Conservation (phyloP, 1,140 invertebrate genomes). For the Triops longicaudatus region DNA sequence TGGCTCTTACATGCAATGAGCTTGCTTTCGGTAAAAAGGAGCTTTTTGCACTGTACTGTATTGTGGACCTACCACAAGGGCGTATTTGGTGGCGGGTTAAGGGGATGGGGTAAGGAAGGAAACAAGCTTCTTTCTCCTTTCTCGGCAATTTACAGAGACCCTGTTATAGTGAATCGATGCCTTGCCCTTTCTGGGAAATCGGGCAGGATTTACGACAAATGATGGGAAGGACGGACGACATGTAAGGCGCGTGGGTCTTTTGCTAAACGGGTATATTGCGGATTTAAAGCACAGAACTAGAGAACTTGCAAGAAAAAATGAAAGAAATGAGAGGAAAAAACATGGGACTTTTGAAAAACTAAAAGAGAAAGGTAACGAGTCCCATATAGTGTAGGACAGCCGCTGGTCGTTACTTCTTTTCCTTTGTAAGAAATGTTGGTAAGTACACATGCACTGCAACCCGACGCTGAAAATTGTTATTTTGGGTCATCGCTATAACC, state of each 20-base stretch:
- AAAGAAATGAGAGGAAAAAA: neutral
- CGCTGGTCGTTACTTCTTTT: too few relatives aligned
- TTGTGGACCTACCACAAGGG: neutral
- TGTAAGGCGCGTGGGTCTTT: neutral
- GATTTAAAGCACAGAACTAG: neutral
- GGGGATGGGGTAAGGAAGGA: neutral
- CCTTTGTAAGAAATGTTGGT: too few relatives aligned
- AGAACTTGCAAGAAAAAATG: neutral
- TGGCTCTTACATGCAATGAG: neutral
- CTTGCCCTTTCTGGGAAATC: neutral
- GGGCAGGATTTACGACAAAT: conserved; percentile 5
- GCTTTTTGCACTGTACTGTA: neutral
- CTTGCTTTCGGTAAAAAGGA: neutral
- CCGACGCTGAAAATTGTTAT: too few relatives aligned
- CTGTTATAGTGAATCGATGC: neutral
- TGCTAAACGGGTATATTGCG: neutral
- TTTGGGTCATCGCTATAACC: too few relatives aligned
- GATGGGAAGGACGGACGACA: neutral
- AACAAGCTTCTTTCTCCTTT: neutral
- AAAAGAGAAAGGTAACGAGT: too few relatives aligned
- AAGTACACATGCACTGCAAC: too few relatives aligned
- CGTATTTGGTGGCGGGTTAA: neutral
- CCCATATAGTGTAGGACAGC: too few relatives aligned
- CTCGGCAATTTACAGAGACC: neutral
- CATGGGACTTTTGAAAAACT: neutral